Evolutionary conservation across 2,113 vertebrate species (phyloP).

Genomic region (Pyrgilauda ruficollis): DNA sequence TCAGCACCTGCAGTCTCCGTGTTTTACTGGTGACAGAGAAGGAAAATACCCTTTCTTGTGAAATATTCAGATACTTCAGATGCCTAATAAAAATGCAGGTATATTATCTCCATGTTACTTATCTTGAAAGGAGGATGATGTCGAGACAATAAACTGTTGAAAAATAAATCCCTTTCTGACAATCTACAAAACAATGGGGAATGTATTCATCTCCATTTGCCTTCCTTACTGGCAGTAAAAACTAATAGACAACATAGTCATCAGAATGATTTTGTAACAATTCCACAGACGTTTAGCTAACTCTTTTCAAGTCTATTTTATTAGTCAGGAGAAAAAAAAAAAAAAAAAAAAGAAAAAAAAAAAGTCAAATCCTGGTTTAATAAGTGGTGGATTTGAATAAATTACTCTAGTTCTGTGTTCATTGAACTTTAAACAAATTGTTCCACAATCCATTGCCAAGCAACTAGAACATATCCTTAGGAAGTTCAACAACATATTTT

Average conservation of each 20-base stretch:
- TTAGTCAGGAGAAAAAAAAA: conserved; percentile 4
- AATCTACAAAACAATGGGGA: conserved; percentile 36
- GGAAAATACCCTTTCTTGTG: background rate
- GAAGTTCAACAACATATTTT: conserved; percentile 40
- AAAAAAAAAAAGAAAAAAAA: conserved; percentile 21
- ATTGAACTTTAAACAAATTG: conserved; percentile 71
- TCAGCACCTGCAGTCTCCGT: background rate
- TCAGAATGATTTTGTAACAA: conserved; percentile 61
- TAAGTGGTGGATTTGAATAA: conserved; percentile 72
- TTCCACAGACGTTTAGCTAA: conserved; percentile 58
- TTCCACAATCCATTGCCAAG: conserved; percentile 54
- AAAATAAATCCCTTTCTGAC: conserved; percentile 45
- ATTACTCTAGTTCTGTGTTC: conserved; percentile 62
- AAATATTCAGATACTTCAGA: conserved; percentile 21
- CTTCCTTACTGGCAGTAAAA: conserved; percentile 18
- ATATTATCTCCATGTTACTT: conserved; percentile 26
- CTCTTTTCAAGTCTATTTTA: conserved; percentile 69
- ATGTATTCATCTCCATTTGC: conserved; percentile 28
- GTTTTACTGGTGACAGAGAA: background rate
- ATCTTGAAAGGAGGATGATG: conserved; percentile 41
- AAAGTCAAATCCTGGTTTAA: conserved; percentile 65
- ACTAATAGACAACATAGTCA: conserved; percentile 37
- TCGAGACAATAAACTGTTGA: conserved; percentile 53
- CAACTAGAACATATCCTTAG: conserved; percentile 43
- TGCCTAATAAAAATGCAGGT: conserved; percentile 44